A percentile compares a stretch with the other conserved stretches of the same genome.
phyloP scores from a whole-genome alignment of 2,797 vertebrate genomes.

The Centroberyx gerrardi region DNA sequence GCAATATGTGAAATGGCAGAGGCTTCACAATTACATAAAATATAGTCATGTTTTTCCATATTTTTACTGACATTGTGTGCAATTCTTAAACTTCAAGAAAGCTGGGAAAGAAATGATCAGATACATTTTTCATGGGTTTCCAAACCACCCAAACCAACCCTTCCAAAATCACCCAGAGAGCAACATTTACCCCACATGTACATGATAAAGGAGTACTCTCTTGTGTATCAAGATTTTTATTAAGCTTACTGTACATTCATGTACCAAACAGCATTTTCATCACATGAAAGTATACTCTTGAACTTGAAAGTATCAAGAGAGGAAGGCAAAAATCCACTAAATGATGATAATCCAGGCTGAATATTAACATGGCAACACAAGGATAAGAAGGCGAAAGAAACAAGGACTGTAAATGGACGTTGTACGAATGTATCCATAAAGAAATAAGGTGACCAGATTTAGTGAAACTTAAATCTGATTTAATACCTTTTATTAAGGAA shows the following conservation, averaged over 20 bases:
- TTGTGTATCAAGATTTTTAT: slow-evolving; percentile 76
- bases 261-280: slow-evolving; percentile 73
- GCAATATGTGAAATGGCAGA: too few relatives aligned
- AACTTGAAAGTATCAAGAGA: slow-evolving; percentile 40
- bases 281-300: slow-evolving; percentile 67
- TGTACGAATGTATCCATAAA: slow-evolving; percentile 18
- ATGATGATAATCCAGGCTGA: slow-evolving; percentile 36
- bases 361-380: slow-evolving; percentile 53
- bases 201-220: background rate
- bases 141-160: too few relatives aligned
- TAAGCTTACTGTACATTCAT: slow-evolving; percentile 79
- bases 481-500: slow-evolving; percentile 14
- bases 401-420: slow-evolving; percentile 26
- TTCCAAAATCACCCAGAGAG: background rate
- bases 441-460: slow-evolving; percentile 32
- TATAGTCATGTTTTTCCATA: too few relatives aligned
- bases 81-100: too few relatives aligned
- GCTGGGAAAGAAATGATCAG: too few relatives aligned
- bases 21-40: too few relatives aligned
- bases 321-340: slow-evolving; percentile 46
- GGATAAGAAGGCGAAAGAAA: slow-evolving; percentile 26
- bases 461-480: slow-evolving; percentile 35
- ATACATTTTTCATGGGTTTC: too few relatives aligned
- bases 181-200: background rate
- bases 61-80: too few relatives aligned